Base-by-base conservation (phyloP, 1,140 invertebrate species). In the Drosophila kurseongensis region DNA sequence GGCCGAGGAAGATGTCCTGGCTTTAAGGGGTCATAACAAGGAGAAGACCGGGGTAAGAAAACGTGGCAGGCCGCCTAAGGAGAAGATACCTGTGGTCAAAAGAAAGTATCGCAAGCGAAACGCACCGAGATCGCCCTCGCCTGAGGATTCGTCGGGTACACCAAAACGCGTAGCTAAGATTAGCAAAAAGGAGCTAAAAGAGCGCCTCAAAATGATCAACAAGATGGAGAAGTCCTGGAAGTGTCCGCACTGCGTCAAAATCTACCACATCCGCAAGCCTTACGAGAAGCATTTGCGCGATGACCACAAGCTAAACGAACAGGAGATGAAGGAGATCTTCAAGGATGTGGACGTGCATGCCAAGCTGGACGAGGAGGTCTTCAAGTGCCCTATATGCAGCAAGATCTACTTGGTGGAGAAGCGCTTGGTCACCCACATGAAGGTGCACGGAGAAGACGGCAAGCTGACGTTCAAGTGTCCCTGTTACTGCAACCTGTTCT, bases 351-450 rank as follows among this genome's bases (percentile, higher is more conserved):
- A 82, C 10, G 85, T 82, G 5, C 61, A 78, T 44, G 74, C 69
- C 18, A 75, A 80, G 44, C 51, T 88, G n/a, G 80, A 86, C 44
- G 85, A 88, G 29, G 89, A 92, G 41, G 85, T 92, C 4, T 91
- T 88, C 42, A 92, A 91, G 36, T 92, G 91, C 51, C 79, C 71
- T 27, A 91, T 92, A 9, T 92, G 91, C 62, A 62, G 67, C 44
- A 92, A 92, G 48, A 92, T 92, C 14, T 92, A 92, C 54, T 57
- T 92, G 47, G 80, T 92, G 18, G 91, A 91, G 45, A 92, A 92
- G 38, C 91, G 90, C 42, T 67, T 92, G 2, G 75, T 74, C n/a
- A 75, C 81, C 32, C 91, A 92, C 52, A 81, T 91, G 62, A 80
- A 85, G 45, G 73, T 90, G 32, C 91, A 92, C 55, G 91, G 90